A percentile compares a stretch with the other conserved stretches of the same genome.
These are phyloP conservation scores for Rafetus swinhoei DNA, from an alignment of 2,113 vertebrate genomes.

Conservation along the genomic window DNA sequence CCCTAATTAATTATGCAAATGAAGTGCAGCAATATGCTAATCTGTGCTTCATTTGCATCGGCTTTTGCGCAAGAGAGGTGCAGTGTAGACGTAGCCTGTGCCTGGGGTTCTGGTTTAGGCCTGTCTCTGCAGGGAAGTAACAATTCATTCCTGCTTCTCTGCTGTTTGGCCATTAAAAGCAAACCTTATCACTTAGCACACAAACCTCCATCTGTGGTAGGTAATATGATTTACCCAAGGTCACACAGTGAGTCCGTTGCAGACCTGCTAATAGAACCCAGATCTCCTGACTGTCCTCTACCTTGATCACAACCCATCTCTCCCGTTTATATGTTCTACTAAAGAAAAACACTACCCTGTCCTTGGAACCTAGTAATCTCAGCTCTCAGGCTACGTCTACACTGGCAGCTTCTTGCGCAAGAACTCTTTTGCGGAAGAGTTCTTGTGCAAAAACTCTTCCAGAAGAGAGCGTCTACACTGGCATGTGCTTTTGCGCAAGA, in stretches of 20 bases:
- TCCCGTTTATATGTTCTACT: neutral
- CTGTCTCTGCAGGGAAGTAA: neutral
- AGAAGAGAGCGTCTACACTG: too few species aligned
- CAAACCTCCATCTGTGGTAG: neutral
- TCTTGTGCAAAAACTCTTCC: too few species aligned
- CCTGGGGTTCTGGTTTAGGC: neutral
- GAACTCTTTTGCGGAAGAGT: too few species aligned
- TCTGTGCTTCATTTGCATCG: too few species aligned
- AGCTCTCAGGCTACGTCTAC: too few species aligned
- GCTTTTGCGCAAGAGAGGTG: too few species aligned
- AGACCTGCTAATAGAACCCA: neutral
- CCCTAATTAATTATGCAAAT: too few species aligned
- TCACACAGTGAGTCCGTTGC: neutral
- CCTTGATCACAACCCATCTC: neutral
- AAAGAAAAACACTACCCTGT: neutral
- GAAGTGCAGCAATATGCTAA: too few species aligned
- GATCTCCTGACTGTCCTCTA: neutral
- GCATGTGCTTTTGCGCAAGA: too few species aligned
- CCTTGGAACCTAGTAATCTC: too few species aligned
- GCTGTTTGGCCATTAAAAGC: neutral
- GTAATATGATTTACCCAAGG: neutral
- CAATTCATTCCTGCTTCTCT: neutral
- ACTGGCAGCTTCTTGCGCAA: too few species aligned
- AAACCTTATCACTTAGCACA: fast-evolving
- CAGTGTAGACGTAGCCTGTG: neutral